phyloP scores from a whole-genome alignment of 2,113 vertebrate genomes.

The Cyanistes caeruleus region DNA sequence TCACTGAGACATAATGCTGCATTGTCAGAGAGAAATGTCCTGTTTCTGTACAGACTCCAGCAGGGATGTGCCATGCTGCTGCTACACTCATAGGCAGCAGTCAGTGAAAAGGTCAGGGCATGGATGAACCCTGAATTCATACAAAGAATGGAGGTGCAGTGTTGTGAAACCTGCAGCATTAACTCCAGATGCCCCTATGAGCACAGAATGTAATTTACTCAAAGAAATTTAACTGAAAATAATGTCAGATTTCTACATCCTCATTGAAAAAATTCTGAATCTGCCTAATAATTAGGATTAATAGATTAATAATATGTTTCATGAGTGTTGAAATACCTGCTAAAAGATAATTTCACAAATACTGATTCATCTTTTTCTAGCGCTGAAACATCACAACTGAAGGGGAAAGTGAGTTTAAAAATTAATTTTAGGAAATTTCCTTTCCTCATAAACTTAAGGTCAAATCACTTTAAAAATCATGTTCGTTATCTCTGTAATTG shows the following conservation, averaged over 20 bases:
- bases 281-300: neutral
- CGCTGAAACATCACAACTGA: neutral
- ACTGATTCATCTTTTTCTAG: neutral
- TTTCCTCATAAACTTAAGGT: neutral
- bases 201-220: neutral
- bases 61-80: neutral
- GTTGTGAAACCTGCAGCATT: neutral
- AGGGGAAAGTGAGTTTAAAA: neutral
- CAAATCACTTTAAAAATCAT: neutral
- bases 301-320: neutral
- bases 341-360: neutral
- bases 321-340: neutral
- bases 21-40: neutral
- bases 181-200: neutral
- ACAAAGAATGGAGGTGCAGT: neutral
- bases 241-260: neutral
- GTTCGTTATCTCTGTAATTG: neutral
- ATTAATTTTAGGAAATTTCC: neutral
- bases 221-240: neutral
- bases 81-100: accelerated
- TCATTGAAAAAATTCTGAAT: neutral
- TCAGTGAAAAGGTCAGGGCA: neutral
- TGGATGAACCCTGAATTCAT: neutral
- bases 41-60: neutral
- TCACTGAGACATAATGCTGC: neutral